These are phyloP conservation scores for Umimayanthus chanpuru DNA, from an alignment of 92 coral and sea anemone species.

Conservation along the genomic window DNA sequence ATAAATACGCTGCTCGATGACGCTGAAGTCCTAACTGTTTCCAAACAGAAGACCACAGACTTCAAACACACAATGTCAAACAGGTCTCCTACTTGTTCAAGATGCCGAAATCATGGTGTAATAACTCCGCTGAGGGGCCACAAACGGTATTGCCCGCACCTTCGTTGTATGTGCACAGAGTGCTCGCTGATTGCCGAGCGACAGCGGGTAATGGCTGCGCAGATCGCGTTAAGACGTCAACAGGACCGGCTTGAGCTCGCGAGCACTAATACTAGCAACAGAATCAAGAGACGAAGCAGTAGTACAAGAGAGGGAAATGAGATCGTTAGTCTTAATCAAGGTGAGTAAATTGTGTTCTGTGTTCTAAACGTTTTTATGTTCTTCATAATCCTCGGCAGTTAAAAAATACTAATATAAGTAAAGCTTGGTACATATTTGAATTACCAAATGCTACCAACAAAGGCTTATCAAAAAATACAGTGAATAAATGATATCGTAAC, in stretches of 20 bases:
- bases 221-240: slow-evolving; percentile 33
- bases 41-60: neutral
- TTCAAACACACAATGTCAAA: slow-evolving; percentile 5
- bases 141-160: slow-evolving; percentile 22
- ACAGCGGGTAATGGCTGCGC: slow-evolving; percentile 41
- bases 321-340: neutral
- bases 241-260: slow-evolving; percentile 16
- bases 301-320: neutral
- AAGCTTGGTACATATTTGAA: neutral
- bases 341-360: neutral
- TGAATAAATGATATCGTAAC: too few species aligned
- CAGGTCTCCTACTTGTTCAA: slow-evolving; percentile 39
- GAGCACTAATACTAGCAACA: neutral
- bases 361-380: neutral
- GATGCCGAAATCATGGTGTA: slow-evolving; percentile 42
- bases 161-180: slow-evolving; percentile 12
- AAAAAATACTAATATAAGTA: too few species aligned
- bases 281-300: neutral
- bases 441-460: too few species aligned
- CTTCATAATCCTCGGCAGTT: neutral
- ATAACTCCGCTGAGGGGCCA: slow-evolving; percentile 29
- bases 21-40: neutral
- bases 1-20: neutral
- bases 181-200: slow-evolving; percentile 37
- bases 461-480: too few species aligned